These are phyloP conservation scores for Phylloscopus whistleri DNA, from an alignment of 2,113 vertebrate genomes.

Conservation along the genomic window DNA sequence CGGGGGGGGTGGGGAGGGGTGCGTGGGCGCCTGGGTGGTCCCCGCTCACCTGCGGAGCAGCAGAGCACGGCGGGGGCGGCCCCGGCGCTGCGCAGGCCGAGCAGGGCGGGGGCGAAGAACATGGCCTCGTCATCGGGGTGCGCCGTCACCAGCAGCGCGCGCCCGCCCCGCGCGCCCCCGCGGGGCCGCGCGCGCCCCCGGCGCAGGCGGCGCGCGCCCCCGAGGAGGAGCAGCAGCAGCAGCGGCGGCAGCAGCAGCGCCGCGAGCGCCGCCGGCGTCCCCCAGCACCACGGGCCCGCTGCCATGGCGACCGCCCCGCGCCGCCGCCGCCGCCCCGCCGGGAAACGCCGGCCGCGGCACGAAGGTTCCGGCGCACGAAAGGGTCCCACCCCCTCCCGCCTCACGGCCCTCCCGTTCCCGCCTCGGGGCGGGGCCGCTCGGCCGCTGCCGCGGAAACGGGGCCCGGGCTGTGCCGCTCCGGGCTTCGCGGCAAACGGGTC, in stretches of 20 bases:
- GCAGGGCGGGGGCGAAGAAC: slow-evolving; percentile 91
- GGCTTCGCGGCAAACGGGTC: too few species aligned
- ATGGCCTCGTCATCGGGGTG: slow-evolving; percentile 96
- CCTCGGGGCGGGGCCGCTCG: neutral
- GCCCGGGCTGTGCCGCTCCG: neutral
- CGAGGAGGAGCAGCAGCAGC: neutral
- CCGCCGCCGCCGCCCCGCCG: neutral
- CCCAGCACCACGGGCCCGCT: neutral
- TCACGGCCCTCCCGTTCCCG: neutral
- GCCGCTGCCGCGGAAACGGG: neutral
- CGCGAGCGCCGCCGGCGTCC: neutral
- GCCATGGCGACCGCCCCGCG: neutral
- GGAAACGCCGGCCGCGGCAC: neutral
- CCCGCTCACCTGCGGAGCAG: slow-evolving; percentile 87
- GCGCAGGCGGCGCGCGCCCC: neutral
- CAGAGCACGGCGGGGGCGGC: slow-evolving; percentile 82
- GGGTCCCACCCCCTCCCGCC: neutral
- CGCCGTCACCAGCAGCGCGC: slow-evolving; percentile 82
- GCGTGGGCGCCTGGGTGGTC: neutral
- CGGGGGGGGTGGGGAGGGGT: neutral
- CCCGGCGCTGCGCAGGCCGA: slow-evolving; percentile 73
- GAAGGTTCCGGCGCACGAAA: slow-evolving; percentile 36
- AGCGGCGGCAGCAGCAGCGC: neutral
- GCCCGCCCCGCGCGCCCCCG: neutral
- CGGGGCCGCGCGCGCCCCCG: neutral